Conservation (phyloP, 2,888 invertebrate species). For the Steinernema carpocapsae region DNA sequence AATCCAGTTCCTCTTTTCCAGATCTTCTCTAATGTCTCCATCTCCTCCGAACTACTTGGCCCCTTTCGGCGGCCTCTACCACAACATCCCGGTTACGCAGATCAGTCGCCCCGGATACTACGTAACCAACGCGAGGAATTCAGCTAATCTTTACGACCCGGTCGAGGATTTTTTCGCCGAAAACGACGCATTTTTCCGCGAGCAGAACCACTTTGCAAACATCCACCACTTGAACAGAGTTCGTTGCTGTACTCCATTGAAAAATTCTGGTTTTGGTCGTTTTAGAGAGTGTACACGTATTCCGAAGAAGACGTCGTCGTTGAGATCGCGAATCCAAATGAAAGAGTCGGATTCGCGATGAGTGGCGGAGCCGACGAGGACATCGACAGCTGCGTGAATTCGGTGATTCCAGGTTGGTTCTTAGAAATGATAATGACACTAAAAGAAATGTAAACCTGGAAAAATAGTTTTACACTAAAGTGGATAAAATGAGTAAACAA, state of each 20-base stretch:
- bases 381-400: neutral
- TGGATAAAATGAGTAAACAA: too few relatives aligned
- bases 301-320: conserved; percentile 27
- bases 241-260: too few relatives aligned
- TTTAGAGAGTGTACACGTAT: conserved; percentile 29
- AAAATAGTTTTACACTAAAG: too few relatives aligned
- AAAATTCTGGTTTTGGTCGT: too few relatives aligned
- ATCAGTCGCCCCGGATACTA: conserved; percentile 14
- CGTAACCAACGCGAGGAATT: conserved; percentile 1
- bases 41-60: neutral
- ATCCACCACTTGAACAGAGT: conserved; percentile 25
- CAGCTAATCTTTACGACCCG: conserved; percentile 12
- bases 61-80: conserved; percentile 10
- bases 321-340: neutral
- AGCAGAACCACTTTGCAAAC: conserved; percentile 3
- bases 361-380: conserved; percentile 32
- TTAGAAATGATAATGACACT: neutral
- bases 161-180: conserved; percentile 15
- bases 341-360: conserved; percentile 26
- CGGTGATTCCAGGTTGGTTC: conserved; percentile 12
- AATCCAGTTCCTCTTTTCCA: neutral
- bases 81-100: conserved; percentile 17
- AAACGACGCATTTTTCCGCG: neutral
- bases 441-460: too few relatives aligned
- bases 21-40: conserved; percentile 13